These are phyloP conservation scores for Pseudopleuronectes americanus DNA, from an alignment of 2,797 vertebrate species.

Conservation along the genomic window DNA sequence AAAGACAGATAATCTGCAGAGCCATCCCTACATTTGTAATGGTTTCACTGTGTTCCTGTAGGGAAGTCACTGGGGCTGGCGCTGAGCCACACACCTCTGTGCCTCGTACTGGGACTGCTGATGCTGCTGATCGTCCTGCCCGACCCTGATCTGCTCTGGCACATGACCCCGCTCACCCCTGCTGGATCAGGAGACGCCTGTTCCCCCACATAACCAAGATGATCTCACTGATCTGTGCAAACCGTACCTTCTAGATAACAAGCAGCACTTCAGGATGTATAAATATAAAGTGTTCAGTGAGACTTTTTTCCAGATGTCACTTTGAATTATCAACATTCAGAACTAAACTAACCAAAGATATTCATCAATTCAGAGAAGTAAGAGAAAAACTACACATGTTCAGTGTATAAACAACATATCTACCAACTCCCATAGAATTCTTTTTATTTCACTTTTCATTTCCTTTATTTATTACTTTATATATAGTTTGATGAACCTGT, in stretches of 20 bases:
- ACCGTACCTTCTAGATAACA: slow-evolving; percentile 21
- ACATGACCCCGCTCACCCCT: slow-evolving; percentile 62
- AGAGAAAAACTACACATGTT: neutral
- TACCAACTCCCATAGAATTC: slow-evolving; percentile 2
- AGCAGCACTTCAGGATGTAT: slow-evolving; percentile 43
- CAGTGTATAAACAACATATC: neutral
- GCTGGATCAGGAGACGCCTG: slow-evolving; percentile 47
- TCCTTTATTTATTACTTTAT: slow-evolving; percentile 37
- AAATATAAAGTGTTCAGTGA: neutral
- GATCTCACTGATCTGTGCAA: slow-evolving; percentile 37
- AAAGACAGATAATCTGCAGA: neutral
- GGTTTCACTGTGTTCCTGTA: slow-evolving; percentile 59
- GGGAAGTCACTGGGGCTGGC: slow-evolving; percentile 74
- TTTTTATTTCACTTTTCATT: slow-evolving; percentile 3
- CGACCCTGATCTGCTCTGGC: slow-evolving; percentile 36
- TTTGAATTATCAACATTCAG: slow-evolving; percentile 27
- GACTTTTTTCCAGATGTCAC: slow-evolving; percentile 25
- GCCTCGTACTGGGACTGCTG: slow-evolving; percentile 75
- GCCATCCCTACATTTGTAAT: slow-evolving; percentile 28
- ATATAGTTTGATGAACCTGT: slow-evolving; percentile 40
- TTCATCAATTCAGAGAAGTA: neutral
- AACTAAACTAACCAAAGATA: slow-evolving; percentile 37
- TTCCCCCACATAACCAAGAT: slow-evolving; percentile 20
- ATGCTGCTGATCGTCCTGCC: slow-evolving; percentile 67
- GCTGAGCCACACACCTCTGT: slow-evolving; percentile 64